Base-by-base conservation (phyloP, 2,888 invertebrate species). In the Ormia ochracea region DNA sequence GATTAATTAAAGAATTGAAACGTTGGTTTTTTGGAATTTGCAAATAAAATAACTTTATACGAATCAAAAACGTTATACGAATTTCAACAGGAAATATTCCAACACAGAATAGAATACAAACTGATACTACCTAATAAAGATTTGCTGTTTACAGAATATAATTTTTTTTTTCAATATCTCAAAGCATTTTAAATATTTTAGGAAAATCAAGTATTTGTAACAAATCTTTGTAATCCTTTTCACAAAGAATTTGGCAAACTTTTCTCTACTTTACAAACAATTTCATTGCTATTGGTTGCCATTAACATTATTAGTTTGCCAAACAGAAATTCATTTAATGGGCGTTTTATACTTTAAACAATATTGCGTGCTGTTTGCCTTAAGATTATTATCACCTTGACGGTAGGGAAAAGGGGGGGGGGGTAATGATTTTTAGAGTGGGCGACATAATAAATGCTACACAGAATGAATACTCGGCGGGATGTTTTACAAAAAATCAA, bases 361-460 rank as follows among this genome's bases (percentile, higher is more conserved):
- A 74, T 50, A 74, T 74, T 74, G 74, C 74, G 74, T 74, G 74
- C 17, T 58, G 50, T 58, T 74, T 50, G 23, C 50, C 33, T 6
- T 3, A 41, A 48, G 74, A 66, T 74, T 58, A 74, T 31, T 50
- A 74, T 66, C 50, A 58, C 54, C 74, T 74, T 19, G 2, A 41
- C 56, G n/a, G n/a, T n/a, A n/a, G n/a, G n/a, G n/a, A n/a, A n/a
- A n/a, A n/a, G n/a, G n/a, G n/a, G n/a, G n/a, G n/a, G n/a, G n/a
- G 74, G 56, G n/a, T 66, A 74, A 58, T 41, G 3, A 31, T 23
- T 58, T 66, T 41, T 58, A 66, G 56, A 38, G 26, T 58, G 61
- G 41, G 9, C 43, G 10, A 33, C 23, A 19, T 17, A 43, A 6
- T 56, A 65, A 56, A 43, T 31, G 36, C 10, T 48, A 52, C 33